Evolutionary conservation across 1,140 invertebrate genomes (phyloP), one percentile per base, ranked within the genome.

Genomic region (Lanistes nyassanus): DNA sequence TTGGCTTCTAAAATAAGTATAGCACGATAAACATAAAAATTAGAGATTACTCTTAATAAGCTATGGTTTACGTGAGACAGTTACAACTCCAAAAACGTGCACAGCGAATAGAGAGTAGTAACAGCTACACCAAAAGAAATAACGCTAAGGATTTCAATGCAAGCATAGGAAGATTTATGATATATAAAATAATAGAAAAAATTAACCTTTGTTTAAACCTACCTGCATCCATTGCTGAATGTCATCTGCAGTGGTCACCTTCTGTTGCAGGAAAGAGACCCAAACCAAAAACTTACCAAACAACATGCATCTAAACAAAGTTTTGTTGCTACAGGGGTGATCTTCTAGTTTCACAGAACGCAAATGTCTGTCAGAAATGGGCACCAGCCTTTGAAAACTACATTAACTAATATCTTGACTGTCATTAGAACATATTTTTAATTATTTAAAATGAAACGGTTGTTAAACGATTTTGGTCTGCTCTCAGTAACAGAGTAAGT

Each of bases 221-320:
- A 79, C 81, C 79, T 83, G 76, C 23, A 83, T 78, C 81, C 81
- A 83, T 29, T 81, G 64, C 64, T 80, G 68, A 60, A 83, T 80
- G 64, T 83, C 81, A 77, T 77, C 69, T 36, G 72, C 42, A 31
- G 72, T 80, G 23, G 74, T 78, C 34, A 83, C 76, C 75, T 69
- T 81, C 81, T 83, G 72, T 66, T 78, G 69, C 47, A 31, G 53
- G 65, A 29, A 65, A 19, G 56, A 67, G 51, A 65, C n/a, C n/a
- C n/a, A n/a, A n/a, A n/a, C n/a, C n/a, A n/a, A n/a, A n/a, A n/a
- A n/a, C n/a, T n/a, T n/a, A n/a, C n/a, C n/a, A n/a, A n/a, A n/a
- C n/a, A n/a, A n/a, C n/a, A n/a, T n/a, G n/a, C n/a, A n/a, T n/a
- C n/a, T n/a, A n/a, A n/a, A n/a, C n/a, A n/a, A n/a, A n/a, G n/a